Percentiles rank a stretch among this genome's conserved stretches.
Evolutionary conservation across 2,888 invertebrate species (phyloP).

Genomic region (Caenorhabditis sp.): DNA sequence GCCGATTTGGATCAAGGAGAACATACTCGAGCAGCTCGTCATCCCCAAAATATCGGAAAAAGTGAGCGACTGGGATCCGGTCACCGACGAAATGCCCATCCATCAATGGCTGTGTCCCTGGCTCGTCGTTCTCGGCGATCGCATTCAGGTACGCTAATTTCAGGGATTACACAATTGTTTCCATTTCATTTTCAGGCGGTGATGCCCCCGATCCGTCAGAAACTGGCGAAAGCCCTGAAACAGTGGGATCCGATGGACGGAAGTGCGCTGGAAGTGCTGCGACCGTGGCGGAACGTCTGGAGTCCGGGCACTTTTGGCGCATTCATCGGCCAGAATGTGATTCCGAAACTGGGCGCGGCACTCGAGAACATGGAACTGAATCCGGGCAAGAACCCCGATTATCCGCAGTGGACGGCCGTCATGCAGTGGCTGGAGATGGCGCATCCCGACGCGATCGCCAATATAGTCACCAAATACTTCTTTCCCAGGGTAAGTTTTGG

Average conservation of each 20-base stretch:
- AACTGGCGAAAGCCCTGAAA: slow-evolving; percentile 59
- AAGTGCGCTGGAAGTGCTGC: slow-evolving; percentile 91
- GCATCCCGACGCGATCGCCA: slow-evolving; percentile 86
- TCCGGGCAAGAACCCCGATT: slow-evolving; percentile 64
- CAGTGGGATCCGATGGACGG: slow-evolving; percentile 88
- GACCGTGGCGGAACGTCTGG: slow-evolving; percentile 91
- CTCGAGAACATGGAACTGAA: slow-evolving; percentile 68
- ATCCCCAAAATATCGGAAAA: slow-evolving; percentile 69
- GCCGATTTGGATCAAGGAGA: slow-evolving; percentile 89
- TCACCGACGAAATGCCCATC: slow-evolving; percentile 93
- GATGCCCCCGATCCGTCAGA: slow-evolving; percentile 90
- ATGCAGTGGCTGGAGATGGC: slow-evolving; percentile 93
- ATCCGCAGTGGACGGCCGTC: slow-evolving; percentile 80
- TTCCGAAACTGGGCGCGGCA: slow-evolving; percentile 85
- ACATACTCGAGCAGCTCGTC: slow-evolving; percentile 84
- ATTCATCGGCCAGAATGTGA: slow-evolving; percentile 89
- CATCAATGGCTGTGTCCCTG: slow-evolving; percentile 98
- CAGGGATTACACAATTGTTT: no score
- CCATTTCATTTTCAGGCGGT: no score
- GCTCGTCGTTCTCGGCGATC: slow-evolving; percentile 87
- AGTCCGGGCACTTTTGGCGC: slow-evolving; percentile 86
- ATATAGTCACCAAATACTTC: slow-evolving; percentile 89
- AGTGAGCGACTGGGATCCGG: slow-evolving; percentile 87
- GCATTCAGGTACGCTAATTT: no score
- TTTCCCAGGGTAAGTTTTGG: slow-evolving; percentile 85